Conservation (phyloP, 2,888 invertebrate species). For the Hybos culiciformis region DNA sequence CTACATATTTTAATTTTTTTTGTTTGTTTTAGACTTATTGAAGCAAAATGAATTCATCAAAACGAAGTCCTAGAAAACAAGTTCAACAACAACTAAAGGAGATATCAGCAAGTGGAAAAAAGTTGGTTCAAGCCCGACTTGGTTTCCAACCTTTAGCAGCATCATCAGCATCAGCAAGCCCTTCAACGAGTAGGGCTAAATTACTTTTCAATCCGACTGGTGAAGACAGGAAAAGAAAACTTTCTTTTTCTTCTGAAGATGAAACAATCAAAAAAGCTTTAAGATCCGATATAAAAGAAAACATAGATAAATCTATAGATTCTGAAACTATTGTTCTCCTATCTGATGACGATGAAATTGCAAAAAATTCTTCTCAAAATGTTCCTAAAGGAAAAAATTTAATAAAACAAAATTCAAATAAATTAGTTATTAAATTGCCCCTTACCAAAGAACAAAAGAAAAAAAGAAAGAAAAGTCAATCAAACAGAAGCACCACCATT, state of each 20-base stretch:
- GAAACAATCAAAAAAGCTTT: neutral
- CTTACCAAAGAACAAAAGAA: constrained; percentile 21
- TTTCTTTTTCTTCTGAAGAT: constrained; percentile 20
- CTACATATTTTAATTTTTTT: no score
- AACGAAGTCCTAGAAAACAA: no score
- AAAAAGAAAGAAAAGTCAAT: constrained; percentile 19
- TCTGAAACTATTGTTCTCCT: neutral
- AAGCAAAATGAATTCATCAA: no score
- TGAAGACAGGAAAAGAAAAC: constrained; percentile 25
- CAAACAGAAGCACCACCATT: no score
- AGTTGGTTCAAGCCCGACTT: constrained; percentile 46
- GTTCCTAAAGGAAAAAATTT: constrained; percentile 3
- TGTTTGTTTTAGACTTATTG: no score
- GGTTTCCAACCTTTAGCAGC: constrained; percentile 44
- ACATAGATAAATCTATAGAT: neutral
- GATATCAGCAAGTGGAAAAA: constrained; percentile 36
- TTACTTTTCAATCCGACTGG: constrained; percentile 1
- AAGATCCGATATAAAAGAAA: neutral
- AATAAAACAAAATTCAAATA: constrained; percentile 9
- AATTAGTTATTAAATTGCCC: constrained; percentile 27
- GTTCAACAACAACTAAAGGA: no score
- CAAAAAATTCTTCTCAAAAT: constrained; percentile 9
- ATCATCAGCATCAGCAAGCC: constrained; percentile 13
- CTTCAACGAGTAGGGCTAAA: constrained; percentile 5
- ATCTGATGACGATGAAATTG: constrained; percentile 2